Evolutionary conservation across 1,140 invertebrate genomes (phyloP).

Genomic region (Globodera ellingtonae): DNA sequence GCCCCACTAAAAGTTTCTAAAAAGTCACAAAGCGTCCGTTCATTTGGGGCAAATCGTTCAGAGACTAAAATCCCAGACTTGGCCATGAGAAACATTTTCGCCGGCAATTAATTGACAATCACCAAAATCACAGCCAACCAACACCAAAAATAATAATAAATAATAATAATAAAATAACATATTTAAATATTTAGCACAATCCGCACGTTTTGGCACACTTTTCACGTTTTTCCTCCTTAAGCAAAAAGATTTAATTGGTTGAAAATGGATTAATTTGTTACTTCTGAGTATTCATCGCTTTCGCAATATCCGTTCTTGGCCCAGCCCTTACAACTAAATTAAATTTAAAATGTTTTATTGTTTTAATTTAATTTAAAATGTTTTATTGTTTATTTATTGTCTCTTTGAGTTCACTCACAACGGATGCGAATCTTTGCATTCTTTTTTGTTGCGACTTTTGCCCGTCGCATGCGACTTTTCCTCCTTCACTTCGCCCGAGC

Average conservation of each 20-base stretch:
- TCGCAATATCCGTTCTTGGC: conserved; percentile 52
- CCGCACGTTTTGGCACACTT: conserved; percentile 51
- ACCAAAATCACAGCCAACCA: no score
- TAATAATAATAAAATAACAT: background rate
- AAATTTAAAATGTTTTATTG: background rate
- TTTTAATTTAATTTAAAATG: background rate
- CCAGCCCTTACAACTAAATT: conserved; percentile 46
- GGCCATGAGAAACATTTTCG: no score
- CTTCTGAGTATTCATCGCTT: conserved; percentile 46
- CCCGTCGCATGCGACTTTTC: conserved; percentile 20
- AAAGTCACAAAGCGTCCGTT: no score
- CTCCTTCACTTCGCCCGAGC: conserved; percentile 3
- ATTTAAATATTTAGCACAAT: conserved; percentile 33
- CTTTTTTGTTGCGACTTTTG: conserved; percentile 31
- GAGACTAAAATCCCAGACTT: no score
- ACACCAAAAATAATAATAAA: background rate
- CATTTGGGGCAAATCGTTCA: no score
- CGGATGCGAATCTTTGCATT: conserved; percentile 44
- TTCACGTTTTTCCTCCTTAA: conserved; percentile 45
- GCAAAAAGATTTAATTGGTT: background rate
- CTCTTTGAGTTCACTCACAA: conserved; percentile 37
- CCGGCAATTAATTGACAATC: no score
- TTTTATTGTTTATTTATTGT: background rate
- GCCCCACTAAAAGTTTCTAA: no score
- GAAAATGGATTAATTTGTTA: background rate